Evolutionary conservation across 37 sponge, comb jelly and placozoan species (phyloP), one percentile per base, ranked within the genome.

Genomic region (Dysidea cf. avara): DNA sequence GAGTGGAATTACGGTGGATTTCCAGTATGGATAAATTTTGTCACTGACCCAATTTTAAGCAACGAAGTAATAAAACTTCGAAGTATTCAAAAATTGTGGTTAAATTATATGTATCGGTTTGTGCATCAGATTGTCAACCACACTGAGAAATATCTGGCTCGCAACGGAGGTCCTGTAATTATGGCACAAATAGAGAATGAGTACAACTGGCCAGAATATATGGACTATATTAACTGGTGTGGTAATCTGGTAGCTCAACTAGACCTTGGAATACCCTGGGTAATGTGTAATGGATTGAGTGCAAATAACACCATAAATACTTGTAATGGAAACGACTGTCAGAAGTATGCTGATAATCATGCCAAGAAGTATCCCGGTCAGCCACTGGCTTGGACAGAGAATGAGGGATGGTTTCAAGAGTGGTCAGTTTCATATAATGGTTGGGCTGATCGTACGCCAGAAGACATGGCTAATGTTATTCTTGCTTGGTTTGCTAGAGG

Each of bases 121-220:
- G 64, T 83, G 52, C 9, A 1, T 0, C 69, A 76, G 36, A 83
- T 83, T 21, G 64, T 33, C 0, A 48, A 57, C 17, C 3, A 57
- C 6, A 61, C 50, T 2, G 46, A 32, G 36, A 77, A 77, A 3
- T 69, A 52, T 21, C 54, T 76, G 5, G 77, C 84, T 7, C 29
- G 28, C 7, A 67, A 83, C 22, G 84, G 84, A 32, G 84, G 84
- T 3, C 84, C 84, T 11, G 48, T 83, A 16, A 56, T 83, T 30
- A 17, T 83, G 31, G 77, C 77, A 21, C 84, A 83, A 55, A 76
- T 83, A 17, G 84, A 83, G 71, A 83, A 83, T 43, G 84, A 83
- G 64, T 76, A 56, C 38, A 51, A 32, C 49, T 33, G 55, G 25
- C 7, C 11, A 9, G 50, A 59, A 32, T 77, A 83, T 40, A 11